Evolutionary conservation across 2,888 invertebrate species (phyloP), one percentile per base, ranked within the genome.

Genomic region (Amblyjoppa proteus): DNA sequence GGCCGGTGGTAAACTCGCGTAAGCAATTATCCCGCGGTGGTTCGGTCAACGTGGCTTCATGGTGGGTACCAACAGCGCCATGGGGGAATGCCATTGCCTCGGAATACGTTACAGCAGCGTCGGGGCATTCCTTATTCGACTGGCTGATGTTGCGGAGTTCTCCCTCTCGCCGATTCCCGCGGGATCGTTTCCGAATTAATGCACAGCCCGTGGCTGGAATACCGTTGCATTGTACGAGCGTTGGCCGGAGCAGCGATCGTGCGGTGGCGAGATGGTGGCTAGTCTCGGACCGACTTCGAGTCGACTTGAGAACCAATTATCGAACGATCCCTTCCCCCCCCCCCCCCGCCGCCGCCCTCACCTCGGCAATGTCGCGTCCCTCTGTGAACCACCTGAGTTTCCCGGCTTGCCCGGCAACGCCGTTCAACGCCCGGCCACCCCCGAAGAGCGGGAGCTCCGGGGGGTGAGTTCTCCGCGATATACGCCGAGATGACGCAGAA

Each of bases 141-240:
- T 68, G 68, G 49, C 28, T 61, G 58, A 41, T 51, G 49, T 28
- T 51, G 70, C 51, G 20, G 64, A 25, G 13, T 61, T 66, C 77
- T 73, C 77, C 69, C 87, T 64, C 64, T 31, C 64, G 20, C 20
- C 34, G 2, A 9, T 87, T 87, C 89, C 86, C 88, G 83, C 73
- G 90, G 88, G 89, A 88, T 89, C 89, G 88, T 87, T 90, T 78
- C 76, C 86, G 88, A 91, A 91, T 91, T 91, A 91, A 91, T 91
- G 89, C 88, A 89, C 84, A 87, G 86, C 86, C 85, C 88, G 87
- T 91, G 89, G 89, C 84, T 70, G 41, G 87, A 86, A 89, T 90
- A 84, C 83, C 76, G 68, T 73, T 83, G 76, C 70, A 49, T 49
- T 20, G 68, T 69, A 70, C 75, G 41, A 16, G 77, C 51, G 45